phyloP scores from a whole-genome alignment of 2,888 invertebrate genomes.

The Scaptomyza polygonia region DNA sequence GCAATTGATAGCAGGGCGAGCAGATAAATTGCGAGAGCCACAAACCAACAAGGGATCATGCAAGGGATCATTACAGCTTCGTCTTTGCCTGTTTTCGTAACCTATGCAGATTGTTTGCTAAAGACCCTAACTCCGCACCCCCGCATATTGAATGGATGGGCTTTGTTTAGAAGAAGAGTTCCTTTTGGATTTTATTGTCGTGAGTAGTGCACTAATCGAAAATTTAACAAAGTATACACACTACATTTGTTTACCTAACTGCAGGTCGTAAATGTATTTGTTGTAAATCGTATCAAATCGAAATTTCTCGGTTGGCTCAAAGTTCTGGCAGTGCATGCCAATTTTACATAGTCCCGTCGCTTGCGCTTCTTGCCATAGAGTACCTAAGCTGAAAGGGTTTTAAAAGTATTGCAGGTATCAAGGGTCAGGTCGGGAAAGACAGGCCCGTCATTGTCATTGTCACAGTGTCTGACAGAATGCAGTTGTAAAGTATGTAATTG shows the following conservation, averaged over 20 bases:
- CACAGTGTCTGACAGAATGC: slow-evolving; percentile 46
- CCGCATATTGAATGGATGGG: slow-evolving; percentile 3
- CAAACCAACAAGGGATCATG: slow-evolving; percentile 47
- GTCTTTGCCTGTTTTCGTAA: slow-evolving; percentile 11
- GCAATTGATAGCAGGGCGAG: slow-evolving; percentile 63
- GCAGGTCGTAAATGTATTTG: not conserved
- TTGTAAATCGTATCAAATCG: not conserved
- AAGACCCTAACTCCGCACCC: slow-evolving; percentile 1
- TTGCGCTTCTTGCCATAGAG: slow-evolving; percentile 3
- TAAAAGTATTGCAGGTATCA: slow-evolving; percentile 13
- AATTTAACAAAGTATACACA: slow-evolving; percentile 8
- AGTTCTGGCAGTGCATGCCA: slow-evolving; percentile 25
- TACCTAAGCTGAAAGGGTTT: not conserved
- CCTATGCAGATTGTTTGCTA: slow-evolving; percentile 46
- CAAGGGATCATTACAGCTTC: slow-evolving; percentile 45
- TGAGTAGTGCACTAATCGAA: slow-evolving; percentile 28
- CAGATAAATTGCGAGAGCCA: slow-evolving; percentile 69
- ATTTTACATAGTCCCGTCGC: slow-evolving; percentile 37
- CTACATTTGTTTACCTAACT: not conserved
- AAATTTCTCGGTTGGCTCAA: not conserved
- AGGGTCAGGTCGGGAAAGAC: slow-evolving; percentile 24
- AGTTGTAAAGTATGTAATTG: slow-evolving; percentile 35
- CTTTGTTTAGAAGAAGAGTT: not conserved
- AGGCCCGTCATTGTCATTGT: slow-evolving; percentile 54
- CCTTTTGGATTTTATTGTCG: slow-evolving; percentile 11